Evolutionary conservation across 2,888 invertebrate genomes (phyloP).

Genomic region (Cenopis cana): DNA sequence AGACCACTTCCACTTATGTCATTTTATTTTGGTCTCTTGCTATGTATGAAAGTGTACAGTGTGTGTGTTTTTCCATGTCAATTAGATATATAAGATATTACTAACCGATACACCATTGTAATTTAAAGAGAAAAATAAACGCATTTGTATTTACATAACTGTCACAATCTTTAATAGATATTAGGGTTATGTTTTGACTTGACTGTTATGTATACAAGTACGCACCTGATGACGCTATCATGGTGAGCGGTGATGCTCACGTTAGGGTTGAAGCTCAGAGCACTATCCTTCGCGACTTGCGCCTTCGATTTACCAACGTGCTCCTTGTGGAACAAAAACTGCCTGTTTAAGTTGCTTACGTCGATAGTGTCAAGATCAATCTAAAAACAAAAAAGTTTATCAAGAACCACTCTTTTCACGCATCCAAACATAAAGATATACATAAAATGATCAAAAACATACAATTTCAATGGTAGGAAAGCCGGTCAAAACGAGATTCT

Average conservation of each 20-base stretch:
- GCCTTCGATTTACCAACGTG: conserved; percentile 99
- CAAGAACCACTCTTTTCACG: background rate
- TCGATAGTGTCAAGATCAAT: conserved; percentile 99
- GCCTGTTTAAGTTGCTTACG: conserved; percentile 99
- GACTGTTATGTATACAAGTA: conserved; percentile 60
- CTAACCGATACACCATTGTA: too few relatives aligned
- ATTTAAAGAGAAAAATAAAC: too few relatives aligned
- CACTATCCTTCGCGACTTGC: conserved; percentile 95
- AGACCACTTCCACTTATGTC: too few relatives aligned
- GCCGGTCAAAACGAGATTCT: conserved; percentile 97
- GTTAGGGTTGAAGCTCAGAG: conserved; percentile 94
- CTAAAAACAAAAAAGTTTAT: conserved; percentile 83
- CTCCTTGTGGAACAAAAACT: conserved; percentile 99
- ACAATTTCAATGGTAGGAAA: conserved; percentile 97
- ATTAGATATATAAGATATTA: too few relatives aligned
- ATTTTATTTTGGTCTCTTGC: too few relatives aligned
- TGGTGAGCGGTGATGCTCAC: conserved; percentile 95
- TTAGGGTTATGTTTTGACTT: conserved; percentile 16
- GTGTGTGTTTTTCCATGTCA: too few relatives aligned
- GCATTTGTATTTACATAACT: too few relatives aligned
- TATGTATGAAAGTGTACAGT: too few relatives aligned
- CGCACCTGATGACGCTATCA: conserved; percentile 94
- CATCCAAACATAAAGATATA: conserved; percentile 19
- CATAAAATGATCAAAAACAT: conserved; percentile 69
- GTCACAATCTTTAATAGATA: too few relatives aligned